Conservation (phyloP, 1,140 invertebrate species). For the Drosophila gunungcola region DNA sequence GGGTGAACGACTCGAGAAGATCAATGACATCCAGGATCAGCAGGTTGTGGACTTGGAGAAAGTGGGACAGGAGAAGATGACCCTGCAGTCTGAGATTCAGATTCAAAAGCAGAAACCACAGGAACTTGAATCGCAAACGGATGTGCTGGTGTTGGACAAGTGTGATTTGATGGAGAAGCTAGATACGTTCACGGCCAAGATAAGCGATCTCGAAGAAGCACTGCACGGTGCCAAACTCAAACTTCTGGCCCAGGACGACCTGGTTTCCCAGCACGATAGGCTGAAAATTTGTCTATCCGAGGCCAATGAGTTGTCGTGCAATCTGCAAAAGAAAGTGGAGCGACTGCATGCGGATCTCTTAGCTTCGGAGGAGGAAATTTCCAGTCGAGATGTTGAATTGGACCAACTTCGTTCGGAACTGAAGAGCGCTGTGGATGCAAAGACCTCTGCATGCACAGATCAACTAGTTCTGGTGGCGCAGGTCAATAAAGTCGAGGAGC, state of each 20-base stretch:
- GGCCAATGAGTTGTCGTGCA: neutral
- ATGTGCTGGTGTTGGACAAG: neutral
- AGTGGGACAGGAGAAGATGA: constrained; percentile 25
- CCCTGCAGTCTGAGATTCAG: constrained; percentile 15
- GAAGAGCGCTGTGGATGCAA: neutral
- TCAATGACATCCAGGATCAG: constrained; percentile 17
- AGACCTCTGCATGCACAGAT: neutral
- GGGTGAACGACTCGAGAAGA: neutral
- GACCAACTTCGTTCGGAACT: constrained; percentile 20
- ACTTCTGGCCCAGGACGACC: constrained; percentile 1
- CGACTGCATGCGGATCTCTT: neutral
- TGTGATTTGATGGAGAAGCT: constrained; percentile 4
- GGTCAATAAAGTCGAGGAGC: constrained; percentile 6
- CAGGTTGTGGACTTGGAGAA: constrained; percentile 21
- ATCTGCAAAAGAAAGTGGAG: constrained; percentile 1
- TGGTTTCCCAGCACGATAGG: constrained; percentile 18
- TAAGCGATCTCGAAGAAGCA: constrained; percentile 6
- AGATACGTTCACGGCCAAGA: constrained; percentile 22
- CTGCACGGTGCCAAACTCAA: constrained; percentile 8
- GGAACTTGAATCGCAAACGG: neutral
- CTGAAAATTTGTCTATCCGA: constrained; percentile 3
- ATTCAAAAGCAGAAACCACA: neutral
- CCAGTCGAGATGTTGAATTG: neutral
- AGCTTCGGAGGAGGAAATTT: neutral
- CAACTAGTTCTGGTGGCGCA: neutral